Conservation (phyloP, 2,888 invertebrate genomes). For the Trimorus sp. region DNA sequence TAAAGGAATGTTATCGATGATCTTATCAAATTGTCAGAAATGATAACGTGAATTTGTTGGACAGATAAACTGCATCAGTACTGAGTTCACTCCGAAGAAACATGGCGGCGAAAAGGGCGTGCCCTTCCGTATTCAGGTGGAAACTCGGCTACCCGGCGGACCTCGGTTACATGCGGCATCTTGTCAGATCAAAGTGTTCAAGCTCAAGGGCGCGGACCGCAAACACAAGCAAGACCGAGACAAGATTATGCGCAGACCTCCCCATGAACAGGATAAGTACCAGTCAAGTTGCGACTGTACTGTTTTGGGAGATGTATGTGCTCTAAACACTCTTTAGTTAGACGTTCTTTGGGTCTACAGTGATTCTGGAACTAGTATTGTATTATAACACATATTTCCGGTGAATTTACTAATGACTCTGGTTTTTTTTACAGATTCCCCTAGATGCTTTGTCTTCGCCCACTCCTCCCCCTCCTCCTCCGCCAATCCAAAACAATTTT, state of each 20-base stretch:
- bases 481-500: conserved; percentile 69
- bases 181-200: conserved; percentile 97
- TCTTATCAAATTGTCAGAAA: no score
- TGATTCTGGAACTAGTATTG: no score
- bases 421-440: conserved; percentile 72
- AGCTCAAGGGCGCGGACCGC: conserved; percentile 98
- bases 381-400: no score
- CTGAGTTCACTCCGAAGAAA: conserved; percentile 98
- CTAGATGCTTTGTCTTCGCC: conserved; percentile 72
- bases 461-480: conserved; percentile 65
- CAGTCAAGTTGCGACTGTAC: conserved; percentile 98
- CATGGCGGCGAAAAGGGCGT: conserved; percentile 99
- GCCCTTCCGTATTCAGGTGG: conserved; percentile 97
- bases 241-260: conserved; percentile 93
- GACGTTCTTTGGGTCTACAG: no score
- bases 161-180: conserved; percentile 94
- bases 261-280: conserved; percentile 93
- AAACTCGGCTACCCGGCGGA: conserved; percentile 88
- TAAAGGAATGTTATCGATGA: no score
- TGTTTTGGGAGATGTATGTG: conserved; percentile 90
- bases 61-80: conserved; percentile 96
- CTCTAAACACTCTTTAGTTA: background rate
- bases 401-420: no score
- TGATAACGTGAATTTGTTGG: no score
- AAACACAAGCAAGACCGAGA: conserved; percentile 98